phyloP scores from a whole-genome alignment of 92 coral and sea anemone species.

The Micromussa lordhowensis region DNA sequence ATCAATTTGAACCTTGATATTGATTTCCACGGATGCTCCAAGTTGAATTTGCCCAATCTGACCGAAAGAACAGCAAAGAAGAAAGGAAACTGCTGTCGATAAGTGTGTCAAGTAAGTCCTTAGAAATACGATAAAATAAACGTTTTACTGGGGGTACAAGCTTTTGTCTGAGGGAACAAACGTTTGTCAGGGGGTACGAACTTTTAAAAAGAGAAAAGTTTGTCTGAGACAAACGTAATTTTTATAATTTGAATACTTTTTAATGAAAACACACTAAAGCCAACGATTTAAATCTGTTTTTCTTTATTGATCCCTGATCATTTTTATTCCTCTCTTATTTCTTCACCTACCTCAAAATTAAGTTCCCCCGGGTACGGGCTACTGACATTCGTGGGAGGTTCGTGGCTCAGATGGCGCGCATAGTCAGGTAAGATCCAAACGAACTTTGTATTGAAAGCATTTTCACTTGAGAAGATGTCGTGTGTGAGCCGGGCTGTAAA shows the following conservation, averaged over 20 bases:
- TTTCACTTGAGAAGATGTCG: constrained; percentile 25
- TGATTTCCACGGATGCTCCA: constrained; percentile 19
- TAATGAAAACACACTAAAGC: not conserved
- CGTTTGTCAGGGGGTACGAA: too few relatives aligned
- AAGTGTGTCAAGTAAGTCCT: not conserved
- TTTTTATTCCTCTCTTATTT: not conserved
- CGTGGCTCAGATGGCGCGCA: constrained; percentile 12
- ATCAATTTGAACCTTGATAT: constrained; percentile 45
- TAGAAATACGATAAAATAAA: not conserved
- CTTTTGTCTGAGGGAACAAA: too few relatives aligned
- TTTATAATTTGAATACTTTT: not conserved
- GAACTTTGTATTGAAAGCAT: constrained; percentile 7
- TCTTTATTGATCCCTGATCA: too few relatives aligned
- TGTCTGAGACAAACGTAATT: too few relatives aligned
- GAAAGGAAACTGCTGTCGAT: not conserved
- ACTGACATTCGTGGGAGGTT: constrained; percentile 17
- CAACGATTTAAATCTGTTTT: too few relatives aligned
- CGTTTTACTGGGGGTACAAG: too few relatives aligned
- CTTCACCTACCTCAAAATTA: not conserved
- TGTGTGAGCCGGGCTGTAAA: constrained; percentile 27
- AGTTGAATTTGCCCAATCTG: constrained; percentile 31
- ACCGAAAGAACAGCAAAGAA: too few relatives aligned
- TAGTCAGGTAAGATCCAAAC: constrained; percentile 43
- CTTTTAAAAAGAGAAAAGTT: too few relatives aligned
- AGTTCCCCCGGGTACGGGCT: constrained; percentile 39